Base-by-base conservation (phyloP, 2,888 invertebrate genomes). In the Dyspetes luteomarginatus region DNA sequence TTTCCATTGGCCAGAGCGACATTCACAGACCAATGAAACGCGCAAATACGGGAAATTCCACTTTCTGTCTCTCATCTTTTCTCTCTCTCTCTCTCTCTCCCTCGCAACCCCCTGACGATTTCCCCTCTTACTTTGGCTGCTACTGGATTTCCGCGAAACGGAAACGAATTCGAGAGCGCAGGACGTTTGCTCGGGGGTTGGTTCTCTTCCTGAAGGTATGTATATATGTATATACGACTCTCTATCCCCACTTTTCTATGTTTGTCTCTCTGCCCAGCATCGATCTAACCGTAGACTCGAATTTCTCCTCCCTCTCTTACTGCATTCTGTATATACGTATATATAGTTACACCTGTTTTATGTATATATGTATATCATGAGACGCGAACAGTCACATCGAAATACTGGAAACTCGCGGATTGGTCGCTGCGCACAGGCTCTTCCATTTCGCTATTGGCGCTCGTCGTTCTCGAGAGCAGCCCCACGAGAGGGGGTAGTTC, bases 1-100 rank as follows among this genome's bases (percentile, higher is more conserved):
- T 84, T 91, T 89, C 90, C 90, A 92, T 92, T 92, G 91, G 91
- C 87, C 88, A 88, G 83, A 80, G 87, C 89, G 91, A 91, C 91
- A 91, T 86, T 90, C 91, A 87, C 88, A 90, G 90, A 89, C 89
- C 91, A 92, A 90, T 89, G 90, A 87, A 88, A 87, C 87, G 88
- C 87, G 87, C 89, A 90, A 90, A 90, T 89, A 89, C 89, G 83
- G 78, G 86, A 85, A 86, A 88, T 81, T 73, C 84, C 78, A 84
- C 85, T 82, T 78, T 71, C 75, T 22, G 73, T 58, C 71, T 67
- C 64, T 50, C 30, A 73, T 71, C 58, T 41, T 62, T 73, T 71
- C 68, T 77, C 48, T 64, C 74, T 55, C 75, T n/a, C 55, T 41
- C 69, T 7, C 60, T 56, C 77, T 9, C 75, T 67, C 80, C 77